These are phyloP conservation scores for Neuroterus valhalla DNA, from an alignment of 1,140 invertebrate species.

Conservation along the genomic window DNA sequence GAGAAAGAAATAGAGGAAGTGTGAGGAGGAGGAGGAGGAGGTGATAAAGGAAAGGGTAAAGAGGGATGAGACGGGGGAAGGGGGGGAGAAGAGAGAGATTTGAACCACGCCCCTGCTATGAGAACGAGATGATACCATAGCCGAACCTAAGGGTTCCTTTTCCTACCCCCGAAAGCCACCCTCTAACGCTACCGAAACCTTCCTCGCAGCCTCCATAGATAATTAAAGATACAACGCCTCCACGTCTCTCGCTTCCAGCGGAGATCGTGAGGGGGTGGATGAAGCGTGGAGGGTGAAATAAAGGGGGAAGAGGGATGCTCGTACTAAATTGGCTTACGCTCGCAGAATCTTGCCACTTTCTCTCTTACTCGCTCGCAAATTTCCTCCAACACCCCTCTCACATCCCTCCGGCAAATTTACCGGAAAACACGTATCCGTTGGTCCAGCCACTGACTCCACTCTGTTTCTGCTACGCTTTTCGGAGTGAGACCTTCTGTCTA, in stretches of 20 bases:
- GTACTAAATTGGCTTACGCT: conserved; percentile 66
- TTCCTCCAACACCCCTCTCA: conserved; percentile 21
- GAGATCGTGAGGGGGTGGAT: conserved; percentile 23
- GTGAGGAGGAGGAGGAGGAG: conserved; percentile 48
- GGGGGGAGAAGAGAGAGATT: conserved; percentile 43
- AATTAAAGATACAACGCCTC: conserved; percentile 70
- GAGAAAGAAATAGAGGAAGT: conserved; percentile 32
- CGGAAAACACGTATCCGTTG: conserved; percentile 36
- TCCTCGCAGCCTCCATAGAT: conserved; percentile 55
- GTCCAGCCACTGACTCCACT: neutral
- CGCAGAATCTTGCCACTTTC: conserved; percentile 58
- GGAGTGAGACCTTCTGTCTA: neutral
- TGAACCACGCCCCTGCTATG: conserved; percentile 64
- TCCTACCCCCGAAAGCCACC: conserved; percentile 52
- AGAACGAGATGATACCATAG: conserved; percentile 64
- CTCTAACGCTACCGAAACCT: conserved; percentile 41
- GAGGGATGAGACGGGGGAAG: no score
- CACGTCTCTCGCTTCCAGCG: conserved; percentile 36
- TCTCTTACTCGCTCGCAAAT: conserved; percentile 35
- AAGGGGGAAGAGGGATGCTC: conserved; percentile 32
- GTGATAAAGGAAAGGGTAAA: no score
- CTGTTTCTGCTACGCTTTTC: neutral
- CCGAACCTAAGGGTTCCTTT: conserved; percentile 36
- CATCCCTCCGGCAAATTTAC: conserved; percentile 44
- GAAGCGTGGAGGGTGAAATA: neutral